Evolutionary conservation across 2,797 vertebrate genomes (phyloP).

Genomic region (Paramormyrops hopkinsi): DNA sequence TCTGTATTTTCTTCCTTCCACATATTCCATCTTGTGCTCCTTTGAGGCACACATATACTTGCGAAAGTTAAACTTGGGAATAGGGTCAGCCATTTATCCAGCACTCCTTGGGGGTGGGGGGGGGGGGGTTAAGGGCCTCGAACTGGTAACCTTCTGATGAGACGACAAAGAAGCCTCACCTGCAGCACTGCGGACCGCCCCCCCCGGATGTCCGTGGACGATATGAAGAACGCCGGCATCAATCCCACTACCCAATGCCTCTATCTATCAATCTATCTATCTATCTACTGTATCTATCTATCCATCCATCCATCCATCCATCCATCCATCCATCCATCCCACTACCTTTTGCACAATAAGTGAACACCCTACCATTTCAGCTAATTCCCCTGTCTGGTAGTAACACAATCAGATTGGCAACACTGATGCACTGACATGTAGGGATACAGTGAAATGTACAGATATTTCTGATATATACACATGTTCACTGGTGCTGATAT

Average conservation of each 20-base stretch:
- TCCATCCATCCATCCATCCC: neutral
- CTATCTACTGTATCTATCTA: no score
- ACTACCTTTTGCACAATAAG: neutral
- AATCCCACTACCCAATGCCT: neutral
- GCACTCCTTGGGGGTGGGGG: neutral
- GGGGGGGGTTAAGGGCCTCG: neutral
- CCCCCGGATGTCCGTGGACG: neutral
- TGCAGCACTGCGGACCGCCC: neutral
- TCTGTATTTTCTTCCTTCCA: neutral
- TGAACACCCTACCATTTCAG: neutral
- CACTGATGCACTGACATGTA: neutral
- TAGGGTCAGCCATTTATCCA: neutral
- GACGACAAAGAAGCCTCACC: neutral
- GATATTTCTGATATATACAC: neutral
- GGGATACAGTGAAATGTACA: neutral
- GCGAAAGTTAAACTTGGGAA: neutral
- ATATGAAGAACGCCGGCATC: neutral
- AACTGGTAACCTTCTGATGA: neutral
- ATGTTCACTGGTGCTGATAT: neutral
- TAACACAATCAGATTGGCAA: neutral
- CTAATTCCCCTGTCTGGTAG: neutral
- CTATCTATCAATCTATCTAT: no score
- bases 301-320: no score
- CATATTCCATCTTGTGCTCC: neutral
- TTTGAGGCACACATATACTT: neutral